A percentile compares a stretch with the other conserved stretches of the same genome.
Evolutionary conservation across 1,140 invertebrate genomes (phyloP).

Genomic region (Pseudachorutes palmiensis): DNA sequence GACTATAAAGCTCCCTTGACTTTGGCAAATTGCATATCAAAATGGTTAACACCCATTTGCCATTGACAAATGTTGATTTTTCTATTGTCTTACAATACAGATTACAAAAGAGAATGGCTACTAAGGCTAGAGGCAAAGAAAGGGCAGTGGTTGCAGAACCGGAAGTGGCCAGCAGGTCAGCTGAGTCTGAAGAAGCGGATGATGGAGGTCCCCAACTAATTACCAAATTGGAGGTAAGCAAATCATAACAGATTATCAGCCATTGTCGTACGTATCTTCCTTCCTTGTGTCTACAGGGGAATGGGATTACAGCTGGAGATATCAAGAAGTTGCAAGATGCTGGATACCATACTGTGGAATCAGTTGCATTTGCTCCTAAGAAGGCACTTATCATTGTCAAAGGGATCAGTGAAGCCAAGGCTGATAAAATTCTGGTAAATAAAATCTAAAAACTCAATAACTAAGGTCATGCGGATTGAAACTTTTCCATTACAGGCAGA

Average conservation of each 20-base stretch:
- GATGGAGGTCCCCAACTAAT: constrained; percentile 54
- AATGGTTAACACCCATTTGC: too few species aligned
- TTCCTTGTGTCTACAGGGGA: constrained; percentile 39
- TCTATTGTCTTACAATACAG: too few species aligned
- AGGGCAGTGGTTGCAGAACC: too few species aligned
- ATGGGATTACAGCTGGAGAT: constrained; percentile 77
- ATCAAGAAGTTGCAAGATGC: constrained; percentile 89
- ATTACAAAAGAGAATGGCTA: too few species aligned
- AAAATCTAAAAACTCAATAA: neutral
- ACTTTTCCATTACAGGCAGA: constrained; percentile 52
- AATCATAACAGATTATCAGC: too few species aligned
- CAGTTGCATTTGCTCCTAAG: constrained; percentile 88
- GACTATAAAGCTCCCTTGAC: too few species aligned
- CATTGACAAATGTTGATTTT: too few species aligned
- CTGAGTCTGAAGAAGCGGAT: constrained; percentile 47
- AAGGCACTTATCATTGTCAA: constrained; percentile 83
- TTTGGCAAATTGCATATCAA: too few species aligned
- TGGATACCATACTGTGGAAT: constrained; percentile 90
- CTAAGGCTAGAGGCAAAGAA: too few species aligned
- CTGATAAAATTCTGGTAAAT: constrained; percentile 80
- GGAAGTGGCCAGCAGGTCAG: too few species aligned
- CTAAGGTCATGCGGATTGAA: neutral
- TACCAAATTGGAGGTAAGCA: constrained; percentile 53
- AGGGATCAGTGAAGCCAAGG: constrained; percentile 95
- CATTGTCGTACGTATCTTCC: too few species aligned